Base-by-base conservation (phyloP, 2,888 invertebrate genomes). In the Drosophila prostipennis region DNA sequence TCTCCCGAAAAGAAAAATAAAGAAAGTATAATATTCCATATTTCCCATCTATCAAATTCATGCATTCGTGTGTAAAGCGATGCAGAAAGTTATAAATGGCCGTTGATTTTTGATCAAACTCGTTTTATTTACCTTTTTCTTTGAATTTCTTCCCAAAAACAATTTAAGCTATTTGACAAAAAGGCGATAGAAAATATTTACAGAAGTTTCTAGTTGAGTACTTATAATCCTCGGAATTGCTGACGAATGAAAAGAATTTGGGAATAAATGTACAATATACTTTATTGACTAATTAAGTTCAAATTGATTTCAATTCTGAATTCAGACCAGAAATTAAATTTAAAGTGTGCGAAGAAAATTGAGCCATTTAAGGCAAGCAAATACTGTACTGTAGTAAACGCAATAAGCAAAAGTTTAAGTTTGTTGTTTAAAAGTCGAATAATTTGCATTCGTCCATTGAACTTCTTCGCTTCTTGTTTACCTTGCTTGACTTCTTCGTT, bases 41-140 rank as follows among this genome's bases (percentile, higher is more conserved):
- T 63, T 64, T 74, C 54, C n/a, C 49, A 56, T 83, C 75, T 75
- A 80, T 83, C 80, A 75, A 80, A 83, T 49, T 72, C 69, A 68
- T 76, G 69, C 78, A 80, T 23, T 63, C 61, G 63, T 74, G 72
- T 72, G 78, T 55, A 71, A 80, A 56, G 60, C 42, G 46, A 72
- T 70, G 68, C 59, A 61, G 68, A 56, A 67, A 34, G 34, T 19
- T 26, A 54, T 36, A 43, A 32, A 19, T 26, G 26, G 2, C 23
- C 46, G n/a, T 48, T 34, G 37, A 42, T 46, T 34, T 14, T 32
- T 14, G 14, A 40, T 2, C 16, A 5, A 16, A 46, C 14, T 37
- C 14, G 29, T 13, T 32, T 13, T 37, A 32, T 49, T 23, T 14
- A 36, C 36, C 29, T 23, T 51, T 61, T 3, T 11, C 14, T 16